Base-by-base conservation (phyloP, 1,140 invertebrate genomes). In the Helicoverpa zea region DNA sequence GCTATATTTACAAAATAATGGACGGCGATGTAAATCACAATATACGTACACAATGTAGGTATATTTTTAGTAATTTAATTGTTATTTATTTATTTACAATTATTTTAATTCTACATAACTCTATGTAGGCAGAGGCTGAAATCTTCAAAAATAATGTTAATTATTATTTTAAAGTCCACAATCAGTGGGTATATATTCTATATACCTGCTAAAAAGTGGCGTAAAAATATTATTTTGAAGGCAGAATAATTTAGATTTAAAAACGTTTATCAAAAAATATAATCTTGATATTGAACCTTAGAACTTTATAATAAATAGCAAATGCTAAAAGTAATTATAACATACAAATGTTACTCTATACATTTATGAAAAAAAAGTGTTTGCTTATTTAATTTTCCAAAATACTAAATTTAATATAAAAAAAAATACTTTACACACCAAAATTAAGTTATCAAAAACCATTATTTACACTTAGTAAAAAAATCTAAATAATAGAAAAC, bases 11-110 rank as follows among this genome's bases (percentile, higher is more conserved):
- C 76, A 78, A 81, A 82, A 81, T 79, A 84, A 85, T 89, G 93
- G 92, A 94, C 92, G 92, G 90, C 87, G 83, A 74, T 66, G 29
- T 80, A 76, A 85, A 93, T 92, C 89, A 93, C 89, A 88, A 92
- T 90, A 92, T 88, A 93, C 91, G 79, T 92, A 94, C 90, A 47
- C 76, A 91, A 80, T 87, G 90, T 93, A 93, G 79, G 89, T 92
- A 92, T 90, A 91, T 86, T 79, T 86, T 74, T 83, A 79, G 54
- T 29, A 11, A 51, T 77, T 77, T 30, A 12, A 11, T 35, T 43
- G 9, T 9, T 43, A 77, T 64, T 80, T 23, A 76, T 23, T 23
- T 78, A 83, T 82, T 56, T 81, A 81, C 56, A 83, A 59, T 30
- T 81, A 74, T 76, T 63, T 63, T 78, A 83, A 75, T 18, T 85